These are phyloP conservation scores for Malurus cyaneus DNA, from an alignment of 2,113 vertebrate genomes.

Conservation along the genomic window DNA sequence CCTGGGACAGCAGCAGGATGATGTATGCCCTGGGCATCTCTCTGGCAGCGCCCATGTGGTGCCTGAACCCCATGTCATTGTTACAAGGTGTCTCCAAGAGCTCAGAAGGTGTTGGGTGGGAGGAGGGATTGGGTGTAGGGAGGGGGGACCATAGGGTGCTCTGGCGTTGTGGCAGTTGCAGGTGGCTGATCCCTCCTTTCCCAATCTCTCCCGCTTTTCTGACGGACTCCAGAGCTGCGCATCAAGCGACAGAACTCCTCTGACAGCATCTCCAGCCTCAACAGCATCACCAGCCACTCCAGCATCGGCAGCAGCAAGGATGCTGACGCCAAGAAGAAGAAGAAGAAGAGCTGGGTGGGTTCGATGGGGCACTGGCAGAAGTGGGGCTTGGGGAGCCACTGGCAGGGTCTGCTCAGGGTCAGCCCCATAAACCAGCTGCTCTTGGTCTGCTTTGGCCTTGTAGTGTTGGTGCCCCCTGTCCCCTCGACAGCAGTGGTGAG, in stretches of 20 bases:
- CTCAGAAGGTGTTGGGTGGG: neutral
- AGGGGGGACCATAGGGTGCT: neutral
- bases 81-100: neutral
- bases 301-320: conserved; percentile 92
- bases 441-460: neutral
- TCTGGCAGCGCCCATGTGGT: rapidly evolving
- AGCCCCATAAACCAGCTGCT: neutral
- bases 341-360: conserved; percentile 96
- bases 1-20: neutral
- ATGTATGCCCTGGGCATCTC: neutral
- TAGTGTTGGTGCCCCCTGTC: neutral
- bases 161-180: rapidly evolving
- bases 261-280: conserved; percentile 95
- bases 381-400: neutral
- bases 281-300: conserved; percentile 94
- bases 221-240: conserved; percentile 76
- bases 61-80: neutral
- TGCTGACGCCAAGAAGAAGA: conserved; percentile 93
- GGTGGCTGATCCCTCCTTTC: neutral
- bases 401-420: neutral
- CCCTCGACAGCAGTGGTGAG: neutral
- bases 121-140: neutral
- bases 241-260: conserved; percentile 95
- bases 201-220: neutral
- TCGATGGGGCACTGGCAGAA: neutral